Evolutionary conservation across 2,888 invertebrate species (phyloP).

Genomic region (Hyalella azteca): DNA sequence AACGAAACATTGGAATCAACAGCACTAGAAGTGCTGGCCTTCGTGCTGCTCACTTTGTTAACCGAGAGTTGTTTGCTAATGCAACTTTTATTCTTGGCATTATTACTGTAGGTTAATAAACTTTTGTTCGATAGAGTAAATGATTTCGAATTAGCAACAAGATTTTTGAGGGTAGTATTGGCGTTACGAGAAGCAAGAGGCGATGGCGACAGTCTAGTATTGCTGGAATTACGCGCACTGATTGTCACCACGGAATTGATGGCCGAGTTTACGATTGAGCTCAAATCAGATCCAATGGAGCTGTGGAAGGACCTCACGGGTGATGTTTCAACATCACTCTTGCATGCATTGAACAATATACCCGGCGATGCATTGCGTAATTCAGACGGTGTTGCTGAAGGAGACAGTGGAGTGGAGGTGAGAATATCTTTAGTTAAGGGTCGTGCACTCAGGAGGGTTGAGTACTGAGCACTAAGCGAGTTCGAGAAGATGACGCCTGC

Average conservation of each 20-base stretch:
- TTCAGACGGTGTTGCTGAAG: not conserved
- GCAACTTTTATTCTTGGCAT: not conserved
- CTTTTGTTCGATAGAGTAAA: constrained; percentile 21
- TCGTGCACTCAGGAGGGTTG: not conserved
- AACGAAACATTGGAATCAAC: not conserved
- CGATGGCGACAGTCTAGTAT: not conserved
- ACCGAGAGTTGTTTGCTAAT: not conserved
- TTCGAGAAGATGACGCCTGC: not conserved
- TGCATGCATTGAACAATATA: not conserved
- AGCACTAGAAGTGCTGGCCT: not conserved
- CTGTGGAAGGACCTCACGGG: not conserved
- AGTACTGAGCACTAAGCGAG: constrained; percentile 3
- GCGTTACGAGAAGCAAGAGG: not conserved
- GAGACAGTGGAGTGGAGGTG: not conserved
- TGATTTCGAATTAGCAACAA: constrained; percentile 25
- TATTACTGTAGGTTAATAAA: not conserved
- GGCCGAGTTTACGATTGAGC: constrained; percentile 35
- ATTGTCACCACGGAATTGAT: constrained; percentile 31
- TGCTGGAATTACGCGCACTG: constrained; percentile 5
- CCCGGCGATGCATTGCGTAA: not conserved
- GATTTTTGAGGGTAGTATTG: constrained; percentile 28
- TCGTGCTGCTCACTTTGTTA: not conserved
- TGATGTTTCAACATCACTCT: not conserved
- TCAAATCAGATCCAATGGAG: constrained; percentile 21
- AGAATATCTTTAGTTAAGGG: not conserved